Percentiles rank a stretch among this genome's conserved stretches.
These are phyloP conservation scores for Pyrocoelia pectoralis DNA, from an alignment of 2,888 invertebrate species.

Conservation along the genomic window DNA sequence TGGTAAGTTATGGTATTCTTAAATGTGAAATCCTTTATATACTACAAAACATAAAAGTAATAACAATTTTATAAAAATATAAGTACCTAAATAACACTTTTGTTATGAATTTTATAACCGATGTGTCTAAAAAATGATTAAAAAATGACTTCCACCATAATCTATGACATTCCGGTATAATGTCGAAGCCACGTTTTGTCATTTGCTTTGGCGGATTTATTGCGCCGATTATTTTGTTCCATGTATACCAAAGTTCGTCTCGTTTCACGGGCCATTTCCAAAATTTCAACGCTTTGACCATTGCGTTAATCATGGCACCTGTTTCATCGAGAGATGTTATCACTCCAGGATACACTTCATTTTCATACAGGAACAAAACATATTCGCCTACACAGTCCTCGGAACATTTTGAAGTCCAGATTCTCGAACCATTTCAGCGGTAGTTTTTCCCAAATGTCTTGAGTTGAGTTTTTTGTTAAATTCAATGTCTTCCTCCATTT, in stretches of 20 bases:
- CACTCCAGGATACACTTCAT: constrained; percentile 9
- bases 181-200: too few relatives aligned
- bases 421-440: not conserved
- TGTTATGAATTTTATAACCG: too few relatives aligned
- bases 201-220: too few relatives aligned
- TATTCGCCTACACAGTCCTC: constrained; percentile 9
- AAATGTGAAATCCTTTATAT: too few relatives aligned
- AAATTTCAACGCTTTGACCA: constrained; percentile 10
- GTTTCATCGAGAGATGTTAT: constrained; percentile 16
- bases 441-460: not conserved
- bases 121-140: too few relatives aligned
- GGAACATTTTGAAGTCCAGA: constrained; percentile 7
- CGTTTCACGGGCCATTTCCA: constrained; percentile 10
- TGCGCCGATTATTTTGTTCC: constrained; percentile 14
- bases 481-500: constrained; percentile 14
- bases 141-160: too few relatives aligned
- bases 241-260: constrained; percentile 14
- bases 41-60: too few relatives aligned
- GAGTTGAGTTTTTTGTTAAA: not conserved
- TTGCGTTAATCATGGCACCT: constrained; percentile 8
- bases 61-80: too few relatives aligned
- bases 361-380: not conserved
- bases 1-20: too few relatives aligned
- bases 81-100: too few relatives aligned
- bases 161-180: too few relatives aligned